Base-by-base conservation (phyloP, 2,888 invertebrate species). In the Agelastica alni region DNA sequence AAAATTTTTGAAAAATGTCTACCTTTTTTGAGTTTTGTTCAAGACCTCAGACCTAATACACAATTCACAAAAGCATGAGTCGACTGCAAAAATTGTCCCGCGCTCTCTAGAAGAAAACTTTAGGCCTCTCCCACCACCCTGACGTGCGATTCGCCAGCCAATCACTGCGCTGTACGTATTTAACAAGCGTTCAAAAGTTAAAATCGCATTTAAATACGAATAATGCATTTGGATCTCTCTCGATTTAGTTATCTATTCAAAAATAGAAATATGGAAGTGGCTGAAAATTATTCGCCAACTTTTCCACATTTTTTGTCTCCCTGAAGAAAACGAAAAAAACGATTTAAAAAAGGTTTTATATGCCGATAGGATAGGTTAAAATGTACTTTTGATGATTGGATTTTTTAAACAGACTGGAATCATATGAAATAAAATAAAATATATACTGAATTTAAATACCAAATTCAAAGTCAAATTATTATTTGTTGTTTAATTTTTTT, bases 61-160 rank as follows among this genome's bases (percentile, higher is more conserved):
- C 75, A 74, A 74, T 69, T 69, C 31, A 69, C 66, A 69, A 66
- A 67, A 67, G 71, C 69, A 67, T 67, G 70, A 70, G 73, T 68
- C 68, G 69, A 73, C 70, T 71, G 73, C n/a, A n/a, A 69, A 65
- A 61, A 66, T 60, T 42, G 61, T 64, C 60, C 62, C 55, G 64
- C 63, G 61, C 66, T 63, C 58, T 66, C 67, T 70, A 68, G 71
- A 71, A 69, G 68, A 71, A 69, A 68, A 68, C 70, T 67, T 70
- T 64, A 62, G 65, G 66, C 69, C 70, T 72, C 68, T 69, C 71
- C 68, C 68, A 61, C 68, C 66, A 60, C 64, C 60, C 60, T 71
- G 71, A 73, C 74, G 74, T 71, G 68, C n/a, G 70, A 20, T 61
- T 58, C 59, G 65, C 65, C 63, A 66, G 64, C 74, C 73, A 74